Evolutionary conservation across 2,888 invertebrate species (phyloP), one percentile per base, ranked within the genome.

Genomic region (Eupithecia subfuscata): DNA sequence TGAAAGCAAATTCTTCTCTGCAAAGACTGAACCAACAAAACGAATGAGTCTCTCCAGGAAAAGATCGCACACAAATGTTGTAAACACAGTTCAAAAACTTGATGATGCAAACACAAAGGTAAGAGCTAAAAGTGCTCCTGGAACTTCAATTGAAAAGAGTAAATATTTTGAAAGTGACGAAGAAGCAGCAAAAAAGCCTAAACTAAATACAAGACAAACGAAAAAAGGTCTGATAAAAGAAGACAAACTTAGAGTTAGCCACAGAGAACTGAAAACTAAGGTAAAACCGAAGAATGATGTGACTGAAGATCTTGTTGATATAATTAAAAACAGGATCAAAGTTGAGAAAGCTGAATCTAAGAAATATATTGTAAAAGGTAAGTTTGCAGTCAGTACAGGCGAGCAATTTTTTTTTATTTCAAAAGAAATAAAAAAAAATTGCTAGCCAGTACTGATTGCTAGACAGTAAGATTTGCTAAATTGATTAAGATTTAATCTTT

Each of bases 291-390:
- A 89, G 77, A 89, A 85, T 79, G 91, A 96, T 88, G 92, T 96
- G 6, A 93, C 89, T 70, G 87, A 86, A 67, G 95, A 96, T 82
- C 91, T 96, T 45, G 88, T 95, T n/a, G 85, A 90, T 74, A 90
- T 96, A 70, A 90, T 96, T 67, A 95, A 95, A 84, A 89, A 85
- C 63, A 90, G 95, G 78, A 93, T 96, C 11, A 90, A 88, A 76
- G 91, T 93, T 83, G 93, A 95, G 78, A 95, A 95, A 84, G 85
- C 84, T 25, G 86, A 89, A 73, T 85, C 91, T 64, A 91, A 87
- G 65, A 90, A 87, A 77, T 83, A 85, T 71, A 82, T 87, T 74
- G 90, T 91, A 0, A 93, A 93, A 89, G 94, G 92, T 90, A 84
- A 79, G 56, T 68, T 45, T 76, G 18, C 69, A 14, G 12, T 68